Base-by-base conservation (phyloP, 35 echinoderm and acorn worm genomes). In the Diadema setosum region DNA sequence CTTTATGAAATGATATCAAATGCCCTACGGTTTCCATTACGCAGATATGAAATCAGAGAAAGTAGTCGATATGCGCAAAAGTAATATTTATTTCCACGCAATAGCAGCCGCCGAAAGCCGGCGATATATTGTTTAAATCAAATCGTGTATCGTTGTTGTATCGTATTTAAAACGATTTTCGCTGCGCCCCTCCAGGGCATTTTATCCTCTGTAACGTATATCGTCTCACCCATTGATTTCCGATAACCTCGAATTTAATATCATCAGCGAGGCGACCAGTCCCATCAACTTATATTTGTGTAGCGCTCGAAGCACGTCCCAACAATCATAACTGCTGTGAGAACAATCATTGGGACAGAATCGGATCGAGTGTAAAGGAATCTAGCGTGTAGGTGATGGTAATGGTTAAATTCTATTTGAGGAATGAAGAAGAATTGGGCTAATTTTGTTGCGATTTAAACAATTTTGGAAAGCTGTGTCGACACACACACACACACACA, bases 121-220 rank as follows among this genome's bases (percentile, higher is more conserved):
- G 21, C 63, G 63, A 67, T 67, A 67, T 67, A 67, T 25, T 67
- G 27, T 67, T 67, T 67, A 34, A 67, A 67, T 26, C 37, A 67
- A 67, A 67, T 67, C 30, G 20, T 29, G 25, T 34, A 78, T 78
- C 40, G 73, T 78, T 78, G 44, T 78, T 9, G 73, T 78, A 78
- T 78, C 73, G 73, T 78, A 21, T 78, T 78, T n/a, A 20, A 78
- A 78, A 78, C 73, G 73, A 78, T 78, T 78, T 78, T 78, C 40
- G 73, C 40, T 44, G 35, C 14, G 40, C 73, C 40, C 73, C 73
- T 78, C 73, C 73, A 78, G 73, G 73, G 73, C 73, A 78, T 78
- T 78, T n/a, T 78, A 78, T 78, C 73, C 35, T 78, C 73, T 44
- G 73, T 42, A 78, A 78, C 40, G 37, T 78, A 78, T 78, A 78